Percentiles rank a stretch among this genome's conserved stretches.
Evolutionary conservation across 1,140 invertebrate genomes (phyloP).

Genomic region (Heliothis subflexa): DNA sequence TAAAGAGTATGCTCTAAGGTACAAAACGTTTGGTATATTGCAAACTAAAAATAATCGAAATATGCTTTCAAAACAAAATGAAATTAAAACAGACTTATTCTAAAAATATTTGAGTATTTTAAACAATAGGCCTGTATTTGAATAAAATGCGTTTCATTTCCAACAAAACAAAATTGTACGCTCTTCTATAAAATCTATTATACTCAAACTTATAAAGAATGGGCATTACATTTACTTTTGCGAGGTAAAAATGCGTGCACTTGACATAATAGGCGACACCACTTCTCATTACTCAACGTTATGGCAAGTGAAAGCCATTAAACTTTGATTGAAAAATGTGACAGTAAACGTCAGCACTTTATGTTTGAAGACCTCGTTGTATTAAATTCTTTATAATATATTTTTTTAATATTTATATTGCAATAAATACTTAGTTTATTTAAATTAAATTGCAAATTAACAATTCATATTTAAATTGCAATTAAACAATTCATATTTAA

Average conservation of each 20-base stretch:
- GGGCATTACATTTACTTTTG: not conserved
- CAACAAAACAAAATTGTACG: no score
- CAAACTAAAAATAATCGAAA: not conserved
- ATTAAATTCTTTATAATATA: not conserved
- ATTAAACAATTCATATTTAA: not conserved
- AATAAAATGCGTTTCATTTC: no score
- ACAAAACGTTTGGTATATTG: no score
- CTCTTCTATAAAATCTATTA: no score
- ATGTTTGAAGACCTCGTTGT: not conserved
- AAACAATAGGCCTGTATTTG: no score
- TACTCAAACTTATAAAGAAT: not conserved
- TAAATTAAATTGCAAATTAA: no score
- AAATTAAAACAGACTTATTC: no score
- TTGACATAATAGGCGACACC: not conserved
- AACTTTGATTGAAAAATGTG: constrained; percentile 26
- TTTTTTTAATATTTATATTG: not conserved
- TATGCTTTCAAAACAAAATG: no score
- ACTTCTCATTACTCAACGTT: constrained; percentile 33
- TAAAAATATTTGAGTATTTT: no score
- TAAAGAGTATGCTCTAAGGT: no score
- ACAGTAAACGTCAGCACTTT: not conserved
- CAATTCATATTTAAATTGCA: not conserved
- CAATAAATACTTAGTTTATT: not conserved
- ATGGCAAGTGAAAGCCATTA: not conserved
- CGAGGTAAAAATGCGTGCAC: constrained; percentile 30